Conservation (phyloP, 2,113 vertebrate species). For the Pelecanoides urinatrix region DNA sequence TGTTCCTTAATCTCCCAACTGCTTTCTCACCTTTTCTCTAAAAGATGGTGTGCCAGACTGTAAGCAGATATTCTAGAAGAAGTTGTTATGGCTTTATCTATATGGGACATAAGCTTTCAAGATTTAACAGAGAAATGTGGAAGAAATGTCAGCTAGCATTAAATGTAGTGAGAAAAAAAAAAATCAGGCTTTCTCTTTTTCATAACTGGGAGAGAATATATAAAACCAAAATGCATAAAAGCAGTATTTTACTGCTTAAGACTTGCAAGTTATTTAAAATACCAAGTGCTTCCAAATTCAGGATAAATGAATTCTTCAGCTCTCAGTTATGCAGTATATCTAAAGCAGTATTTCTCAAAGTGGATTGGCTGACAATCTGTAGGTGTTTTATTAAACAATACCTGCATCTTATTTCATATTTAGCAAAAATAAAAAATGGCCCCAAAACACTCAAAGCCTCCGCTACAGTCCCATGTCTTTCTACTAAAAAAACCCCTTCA, state of each 20-base stretch:
- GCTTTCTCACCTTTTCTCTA: not conserved
- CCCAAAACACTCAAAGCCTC: conserved; percentile 2
- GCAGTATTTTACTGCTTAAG: not conserved
- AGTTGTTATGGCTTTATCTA: not conserved
- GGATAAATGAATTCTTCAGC: not conserved
- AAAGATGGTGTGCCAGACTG: not conserved
- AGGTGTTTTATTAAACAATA: not conserved
- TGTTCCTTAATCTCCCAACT: conserved; percentile 7
- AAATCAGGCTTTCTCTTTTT: not conserved
- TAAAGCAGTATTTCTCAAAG: not conserved
- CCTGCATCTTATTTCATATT: conserved; percentile 38
- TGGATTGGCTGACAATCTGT: conserved; percentile 41
- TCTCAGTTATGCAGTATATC: not conserved
- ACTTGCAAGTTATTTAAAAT: not conserved
- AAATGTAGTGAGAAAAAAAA: not conserved
- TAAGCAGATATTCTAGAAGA: not conserved
- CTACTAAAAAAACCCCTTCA: not conserved
- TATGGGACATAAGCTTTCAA: not conserved
- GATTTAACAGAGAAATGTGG: not conserved
- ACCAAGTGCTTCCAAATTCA: not conserved
- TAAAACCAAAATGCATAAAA: conserved; percentile 9
- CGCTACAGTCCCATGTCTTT: conserved; percentile 10
- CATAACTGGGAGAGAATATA: not conserved
- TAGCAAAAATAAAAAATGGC: conserved; percentile 37
- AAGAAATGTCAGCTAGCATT: not conserved